A percentile compares a stretch with the other conserved stretches of the same genome.
Evolutionary conservation across 1,140 invertebrate genomes (phyloP).

Genomic region (Magallana angulata): DNA sequence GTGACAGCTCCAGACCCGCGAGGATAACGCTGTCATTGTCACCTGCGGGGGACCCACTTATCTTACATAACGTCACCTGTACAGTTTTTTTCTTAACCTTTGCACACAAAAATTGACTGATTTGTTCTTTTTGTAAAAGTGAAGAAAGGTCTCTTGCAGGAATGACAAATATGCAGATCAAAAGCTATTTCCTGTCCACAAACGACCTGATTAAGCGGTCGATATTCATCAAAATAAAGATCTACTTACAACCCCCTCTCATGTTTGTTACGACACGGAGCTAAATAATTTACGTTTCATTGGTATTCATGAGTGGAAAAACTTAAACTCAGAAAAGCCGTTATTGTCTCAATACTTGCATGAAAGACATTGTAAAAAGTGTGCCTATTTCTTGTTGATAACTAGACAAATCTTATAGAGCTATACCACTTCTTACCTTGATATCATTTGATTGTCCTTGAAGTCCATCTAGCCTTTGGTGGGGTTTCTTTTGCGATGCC

Average conservation of each 20-base stretch:
- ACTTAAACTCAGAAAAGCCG: too few species aligned
- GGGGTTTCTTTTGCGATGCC: conserved; percentile 89
- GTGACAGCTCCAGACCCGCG: conserved; percentile 20
- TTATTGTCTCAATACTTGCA: neutral
- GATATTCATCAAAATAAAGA: conserved; percentile 13
- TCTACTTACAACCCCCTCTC: neutral
- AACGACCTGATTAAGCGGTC: neutral
- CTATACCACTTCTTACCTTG: conserved; percentile 61
- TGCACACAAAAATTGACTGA: neutral
- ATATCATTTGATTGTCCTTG: conserved; percentile 89
- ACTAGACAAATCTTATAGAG: neutral
- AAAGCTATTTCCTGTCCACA: neutral
- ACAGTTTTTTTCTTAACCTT: neutral
- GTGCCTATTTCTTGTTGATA: too few species aligned
- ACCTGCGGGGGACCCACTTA: neutral
- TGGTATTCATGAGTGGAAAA: too few species aligned
- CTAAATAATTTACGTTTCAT: too few species aligned
- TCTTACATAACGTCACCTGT: conserved; percentile 14
- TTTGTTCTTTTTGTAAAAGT: neutral
- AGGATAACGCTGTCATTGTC: neutral
- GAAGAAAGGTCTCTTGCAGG: neutral
- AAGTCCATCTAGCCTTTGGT: conserved; percentile 92
- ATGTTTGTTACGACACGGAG: neutral
- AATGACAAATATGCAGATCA: conserved; percentile 24
- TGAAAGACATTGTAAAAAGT: neutral